A percentile compares a stretch with the other conserved stretches of the same genome.
These are phyloP conservation scores for Latheticus oryzae DNA, from an alignment of 2,888 invertebrate genomes.

Conservation along the genomic window DNA sequence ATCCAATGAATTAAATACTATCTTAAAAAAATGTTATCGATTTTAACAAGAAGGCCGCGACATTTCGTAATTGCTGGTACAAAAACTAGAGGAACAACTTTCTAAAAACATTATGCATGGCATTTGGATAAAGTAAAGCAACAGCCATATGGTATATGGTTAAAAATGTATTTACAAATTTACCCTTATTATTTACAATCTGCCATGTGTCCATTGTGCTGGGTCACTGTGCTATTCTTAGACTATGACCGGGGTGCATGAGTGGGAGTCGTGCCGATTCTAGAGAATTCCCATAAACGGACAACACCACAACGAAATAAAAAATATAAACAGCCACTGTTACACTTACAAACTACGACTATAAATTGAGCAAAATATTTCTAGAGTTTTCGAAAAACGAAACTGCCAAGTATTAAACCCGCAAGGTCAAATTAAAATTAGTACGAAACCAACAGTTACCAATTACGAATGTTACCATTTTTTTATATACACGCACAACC, in stretches of 20 bases:
- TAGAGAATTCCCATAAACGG: conserved; percentile 54
- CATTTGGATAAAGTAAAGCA: conserved; percentile 48
- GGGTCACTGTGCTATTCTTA: conserved; percentile 59
- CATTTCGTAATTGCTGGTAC: conserved; percentile 53
- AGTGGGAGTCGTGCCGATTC: conserved; percentile 44
- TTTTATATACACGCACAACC: too few species aligned
- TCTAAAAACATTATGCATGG: conserved; percentile 54
- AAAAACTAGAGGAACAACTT: conserved; percentile 61
- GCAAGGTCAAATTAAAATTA: conserved; percentile 46
- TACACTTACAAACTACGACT: conserved; percentile 15
- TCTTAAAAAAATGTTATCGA: conserved; percentile 14
- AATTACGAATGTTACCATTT: too few species aligned
- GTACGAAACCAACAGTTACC: conserved; percentile 27
- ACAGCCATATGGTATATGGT: conserved; percentile 40
- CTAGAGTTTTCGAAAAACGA: conserved; percentile 9
- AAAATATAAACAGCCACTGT: conserved; percentile 11
- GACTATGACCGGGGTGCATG: conserved; percentile 56
- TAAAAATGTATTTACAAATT: conserved; percentile 37
- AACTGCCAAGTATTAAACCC: conserved; percentile 36
- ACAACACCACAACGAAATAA: conserved; percentile 30
- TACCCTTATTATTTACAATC: conserved; percentile 56
- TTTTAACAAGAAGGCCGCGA: conserved; percentile 45
- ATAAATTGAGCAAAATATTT: conserved; percentile 43
- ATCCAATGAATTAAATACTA: too few species aligned
- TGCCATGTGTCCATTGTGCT: conserved; percentile 53